Percentiles rank a stretch among this genome's conserved stretches.
phyloP scores from a whole-genome alignment of 1,140 invertebrate genomes.

The Pseudoatta argentina region DNA sequence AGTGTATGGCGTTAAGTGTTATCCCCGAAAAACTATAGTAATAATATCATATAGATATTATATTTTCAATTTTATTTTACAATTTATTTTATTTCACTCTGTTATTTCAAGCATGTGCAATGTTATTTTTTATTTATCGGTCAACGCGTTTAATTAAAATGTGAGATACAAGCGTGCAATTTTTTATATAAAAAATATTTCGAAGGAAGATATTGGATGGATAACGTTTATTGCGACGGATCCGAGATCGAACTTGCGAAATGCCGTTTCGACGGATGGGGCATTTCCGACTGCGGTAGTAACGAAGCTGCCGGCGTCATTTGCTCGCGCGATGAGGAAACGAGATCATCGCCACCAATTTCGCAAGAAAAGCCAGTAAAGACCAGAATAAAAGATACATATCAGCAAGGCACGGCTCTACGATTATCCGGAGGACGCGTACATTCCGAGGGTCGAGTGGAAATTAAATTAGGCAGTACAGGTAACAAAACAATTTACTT shows the following conservation, averaged over 20 bases:
- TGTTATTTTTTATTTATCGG: not conserved
- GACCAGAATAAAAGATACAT: constrained; percentile 82
- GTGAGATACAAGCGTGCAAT: not conserved
- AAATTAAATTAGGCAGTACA: constrained; percentile 87
- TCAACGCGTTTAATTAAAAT: not conserved
- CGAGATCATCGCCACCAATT: not conserved
- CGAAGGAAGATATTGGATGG: constrained; percentile 94
- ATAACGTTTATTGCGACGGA: constrained; percentile 95
- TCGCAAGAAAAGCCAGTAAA: constrained; percentile 71
- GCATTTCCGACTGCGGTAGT: constrained; percentile 91
- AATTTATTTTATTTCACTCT: not conserved
- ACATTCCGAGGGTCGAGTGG: constrained; percentile 91
- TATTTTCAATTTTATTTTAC: not conserved
- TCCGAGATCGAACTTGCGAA: constrained; percentile 90
- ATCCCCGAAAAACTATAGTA: not conserved
- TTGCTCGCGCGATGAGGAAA: constrained; percentile 86
- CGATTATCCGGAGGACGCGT: constrained; percentile 89
- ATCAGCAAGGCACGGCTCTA: constrained; percentile 82
- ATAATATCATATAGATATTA: not conserved
- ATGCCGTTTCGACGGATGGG: constrained; percentile 95
- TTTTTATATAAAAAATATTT: constrained; percentile 19
- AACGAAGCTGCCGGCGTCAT: constrained; percentile 94
- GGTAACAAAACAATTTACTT: constrained; percentile 71
- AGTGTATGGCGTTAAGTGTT: not conserved
- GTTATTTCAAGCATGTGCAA: not conserved